Conservation (phyloP, 2,113 vertebrate species). For the Solea senegalensis region DNA sequence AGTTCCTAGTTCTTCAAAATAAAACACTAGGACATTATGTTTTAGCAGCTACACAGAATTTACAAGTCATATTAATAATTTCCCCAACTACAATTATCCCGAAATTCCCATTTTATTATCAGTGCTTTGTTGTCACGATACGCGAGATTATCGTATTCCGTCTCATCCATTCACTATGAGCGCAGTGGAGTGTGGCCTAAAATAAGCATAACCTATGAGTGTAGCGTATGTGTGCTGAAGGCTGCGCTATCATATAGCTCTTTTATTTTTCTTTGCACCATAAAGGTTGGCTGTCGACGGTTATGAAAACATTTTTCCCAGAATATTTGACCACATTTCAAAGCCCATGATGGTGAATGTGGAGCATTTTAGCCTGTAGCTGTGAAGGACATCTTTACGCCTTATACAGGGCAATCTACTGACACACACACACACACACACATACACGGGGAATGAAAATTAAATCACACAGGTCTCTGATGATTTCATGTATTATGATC, state of each 20-base stretch:
- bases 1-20: too few species aligned
- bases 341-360: slow-evolving; percentile 31
- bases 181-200: background rate
- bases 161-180: background rate
- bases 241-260: background rate
- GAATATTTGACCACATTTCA: background rate
- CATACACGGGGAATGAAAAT: too few species aligned
- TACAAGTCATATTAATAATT: too few species aligned
- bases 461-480: background rate
- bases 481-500: background rate
- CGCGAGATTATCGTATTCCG: too few species aligned
- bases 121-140: too few species aligned
- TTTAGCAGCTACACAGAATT: too few species aligned
- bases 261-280: background rate
- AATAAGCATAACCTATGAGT: too few species aligned
- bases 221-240: too few species aligned
- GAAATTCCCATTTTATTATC: too few species aligned
- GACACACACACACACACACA: background rate
- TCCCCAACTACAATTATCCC: too few species aligned
- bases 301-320: background rate
- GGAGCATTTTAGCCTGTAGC: background rate
- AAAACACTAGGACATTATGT: too few species aligned
- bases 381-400: slow-evolving; percentile 63
- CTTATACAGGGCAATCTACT: background rate
- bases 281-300: too few species aligned